Evolutionary conservation across 2,113 vertebrate genomes (phyloP).

Genomic region (Cryptoleucopteryx plumbea): DNA sequence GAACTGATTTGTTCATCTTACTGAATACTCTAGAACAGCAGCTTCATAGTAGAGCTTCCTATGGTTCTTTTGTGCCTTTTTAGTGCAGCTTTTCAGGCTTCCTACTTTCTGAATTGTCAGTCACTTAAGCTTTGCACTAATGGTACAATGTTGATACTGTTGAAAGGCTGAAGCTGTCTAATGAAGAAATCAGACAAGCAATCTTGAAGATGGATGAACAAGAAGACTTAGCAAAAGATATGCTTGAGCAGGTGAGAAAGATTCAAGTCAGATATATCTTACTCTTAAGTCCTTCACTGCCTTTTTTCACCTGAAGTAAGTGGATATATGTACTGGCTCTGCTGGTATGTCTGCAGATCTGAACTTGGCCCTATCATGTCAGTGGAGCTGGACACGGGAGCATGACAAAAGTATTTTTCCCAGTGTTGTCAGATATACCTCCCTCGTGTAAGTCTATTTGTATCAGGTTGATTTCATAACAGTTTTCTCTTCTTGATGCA

Average conservation of each 20-base stretch:
- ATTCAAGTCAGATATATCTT: background rate
- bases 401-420: background rate
- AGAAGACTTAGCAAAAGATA: conserved; percentile 96
- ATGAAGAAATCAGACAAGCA: conserved; percentile 93
- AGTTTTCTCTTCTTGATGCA: background rate
- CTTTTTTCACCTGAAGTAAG: background rate
- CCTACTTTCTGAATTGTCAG: background rate
- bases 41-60: background rate
- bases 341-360: background rate
- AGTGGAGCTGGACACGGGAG: background rate
- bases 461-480: background rate
- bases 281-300: background rate
- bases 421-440: background rate
- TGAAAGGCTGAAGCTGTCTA: conserved; percentile 91
- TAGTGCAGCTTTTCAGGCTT: background rate
- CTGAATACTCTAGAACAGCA: background rate
- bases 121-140: conserved; percentile 4
- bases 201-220: conserved; percentile 96
- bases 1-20: background rate
- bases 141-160: background rate
- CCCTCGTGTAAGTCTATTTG: background rate
- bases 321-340: background rate
- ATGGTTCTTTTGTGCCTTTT: background rate
- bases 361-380: background rate
- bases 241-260: conserved; percentile 91